Percentiles rank a stretch among this genome's conserved stretches.
Conservation (phyloP, 2,888 invertebrate genomes). For the Entomobrya multifasciata region DNA sequence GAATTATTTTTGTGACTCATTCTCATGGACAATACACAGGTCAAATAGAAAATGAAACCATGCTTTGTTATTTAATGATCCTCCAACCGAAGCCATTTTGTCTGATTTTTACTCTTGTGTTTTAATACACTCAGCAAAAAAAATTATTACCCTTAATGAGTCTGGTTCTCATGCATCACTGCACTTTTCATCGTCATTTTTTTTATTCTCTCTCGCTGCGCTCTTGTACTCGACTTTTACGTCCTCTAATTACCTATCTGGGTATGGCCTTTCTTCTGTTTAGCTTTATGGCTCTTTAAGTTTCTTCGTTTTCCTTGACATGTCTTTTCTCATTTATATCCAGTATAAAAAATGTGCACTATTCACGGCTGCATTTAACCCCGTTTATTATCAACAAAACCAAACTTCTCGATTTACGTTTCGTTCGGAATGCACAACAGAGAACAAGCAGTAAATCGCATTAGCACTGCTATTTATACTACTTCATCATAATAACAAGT, state of each 20-base stretch:
- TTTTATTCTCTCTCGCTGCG: neutral
- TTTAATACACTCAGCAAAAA: constrained; percentile 25
- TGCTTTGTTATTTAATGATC: neutral
- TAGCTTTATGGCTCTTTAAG: no score
- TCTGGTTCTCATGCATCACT: constrained; percentile 52
- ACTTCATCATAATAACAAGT: neutral
- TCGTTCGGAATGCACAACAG: no score
- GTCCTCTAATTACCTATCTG: constrained; percentile 17
- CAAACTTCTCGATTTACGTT: no score
- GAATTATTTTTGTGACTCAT: constrained; percentile 7
- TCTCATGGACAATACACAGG: constrained; percentile 22
- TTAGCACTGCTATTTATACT: neutral
- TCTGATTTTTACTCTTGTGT: neutral
- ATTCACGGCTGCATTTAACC: neutral
- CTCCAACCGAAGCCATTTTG: constrained; percentile 22
- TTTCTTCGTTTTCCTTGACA: neutral
- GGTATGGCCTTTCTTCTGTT: neutral
- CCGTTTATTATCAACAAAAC: constrained; percentile 18
- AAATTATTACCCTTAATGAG: constrained; percentile 44
- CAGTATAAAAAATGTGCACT: constrained; percentile 17
- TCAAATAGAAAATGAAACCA: no score
- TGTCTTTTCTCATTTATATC: neutral
- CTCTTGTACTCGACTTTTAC: neutral
- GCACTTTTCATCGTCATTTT: constrained; percentile 17
- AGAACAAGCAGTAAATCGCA: no score